These are phyloP conservation scores for Ophioninae sp. DNA, from an alignment of 2,888 invertebrate species.

Conservation along the genomic window DNA sequence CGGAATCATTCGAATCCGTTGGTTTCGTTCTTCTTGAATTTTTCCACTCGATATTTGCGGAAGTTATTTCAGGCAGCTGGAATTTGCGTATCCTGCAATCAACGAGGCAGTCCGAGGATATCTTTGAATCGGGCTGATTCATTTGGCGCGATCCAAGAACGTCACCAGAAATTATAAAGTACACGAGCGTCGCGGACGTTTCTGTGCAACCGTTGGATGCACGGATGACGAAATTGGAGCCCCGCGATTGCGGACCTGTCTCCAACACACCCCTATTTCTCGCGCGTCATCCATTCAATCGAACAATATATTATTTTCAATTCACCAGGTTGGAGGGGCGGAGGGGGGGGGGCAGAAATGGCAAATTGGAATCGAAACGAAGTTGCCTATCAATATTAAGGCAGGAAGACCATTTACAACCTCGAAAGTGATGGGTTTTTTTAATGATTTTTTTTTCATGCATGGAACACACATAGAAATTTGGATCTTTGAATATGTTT, in stretches of 20 bases:
- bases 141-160: constrained; percentile 12
- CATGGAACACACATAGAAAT: no score
- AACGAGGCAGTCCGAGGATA: not conserved
- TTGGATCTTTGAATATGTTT: no score
- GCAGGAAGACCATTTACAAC: no score
- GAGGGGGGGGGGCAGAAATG: not conserved
- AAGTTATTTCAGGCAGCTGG: not conserved
- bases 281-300: constrained; percentile 36
- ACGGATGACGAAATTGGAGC: not conserved
- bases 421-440: no score
- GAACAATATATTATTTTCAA: constrained; percentile 33
- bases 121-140: constrained; percentile 27
- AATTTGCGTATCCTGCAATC: constrained; percentile 23
- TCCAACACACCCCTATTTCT: constrained; percentile 4
- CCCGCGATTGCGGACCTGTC: not conserved
- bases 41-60: no score
- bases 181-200: not conserved
- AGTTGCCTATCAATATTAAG: no score
- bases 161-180: constrained; percentile 7
- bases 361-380: constrained; percentile 14
- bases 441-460: no score
- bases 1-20: no score
- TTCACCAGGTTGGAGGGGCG: not conserved
- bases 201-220: constrained; percentile 1
- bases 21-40: no score